These are phyloP conservation scores for Cassiopea xamachana DNA, from an alignment of 30 jellyfish, hydroid and myxozoan genomes.

Conservation along the genomic window DNA sequence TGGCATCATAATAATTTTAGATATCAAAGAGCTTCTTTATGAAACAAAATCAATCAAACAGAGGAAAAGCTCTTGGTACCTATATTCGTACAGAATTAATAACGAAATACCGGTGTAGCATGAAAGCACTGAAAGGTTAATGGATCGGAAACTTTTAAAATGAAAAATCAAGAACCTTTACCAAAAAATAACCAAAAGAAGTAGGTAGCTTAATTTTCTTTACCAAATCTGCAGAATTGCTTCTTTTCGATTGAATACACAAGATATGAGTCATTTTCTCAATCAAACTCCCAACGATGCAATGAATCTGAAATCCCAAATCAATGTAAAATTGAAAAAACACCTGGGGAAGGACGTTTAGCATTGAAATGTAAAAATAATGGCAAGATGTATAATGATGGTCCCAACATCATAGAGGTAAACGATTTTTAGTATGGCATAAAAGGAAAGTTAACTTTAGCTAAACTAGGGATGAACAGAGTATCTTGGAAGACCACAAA, in stretches of 20 bases:
- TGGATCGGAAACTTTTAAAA: background rate
- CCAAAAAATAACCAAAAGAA: background rate
- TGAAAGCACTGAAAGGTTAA: background rate
- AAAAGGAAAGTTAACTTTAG: background rate
- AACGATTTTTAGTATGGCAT: background rate
- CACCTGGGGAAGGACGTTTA: background rate
- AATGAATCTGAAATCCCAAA: constrained; percentile 41
- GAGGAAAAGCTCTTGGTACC: background rate
- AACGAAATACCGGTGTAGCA: too few relatives aligned
- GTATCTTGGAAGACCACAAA: background rate
- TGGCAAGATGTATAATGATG: background rate
- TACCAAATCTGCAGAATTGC: constrained; percentile 17
- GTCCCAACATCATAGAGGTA: background rate
- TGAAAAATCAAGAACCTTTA: background rate
- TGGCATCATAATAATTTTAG: too few relatives aligned
- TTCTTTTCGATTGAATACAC: constrained; percentile 55
- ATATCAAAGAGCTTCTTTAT: too few relatives aligned
- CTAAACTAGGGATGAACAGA: background rate
- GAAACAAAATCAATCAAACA: too few relatives aligned
- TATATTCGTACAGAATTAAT: background rate
- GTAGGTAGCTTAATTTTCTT: background rate
- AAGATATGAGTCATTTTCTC: constrained; percentile 68
- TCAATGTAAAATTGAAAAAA: too few relatives aligned
- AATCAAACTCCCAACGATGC: constrained; percentile 70
- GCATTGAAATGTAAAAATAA: background rate